Percentiles rank a stretch among this genome's conserved stretches.
Evolutionary conservation across 1,140 invertebrate species (phyloP).

Genomic region (Drosophila ambigua): DNA sequence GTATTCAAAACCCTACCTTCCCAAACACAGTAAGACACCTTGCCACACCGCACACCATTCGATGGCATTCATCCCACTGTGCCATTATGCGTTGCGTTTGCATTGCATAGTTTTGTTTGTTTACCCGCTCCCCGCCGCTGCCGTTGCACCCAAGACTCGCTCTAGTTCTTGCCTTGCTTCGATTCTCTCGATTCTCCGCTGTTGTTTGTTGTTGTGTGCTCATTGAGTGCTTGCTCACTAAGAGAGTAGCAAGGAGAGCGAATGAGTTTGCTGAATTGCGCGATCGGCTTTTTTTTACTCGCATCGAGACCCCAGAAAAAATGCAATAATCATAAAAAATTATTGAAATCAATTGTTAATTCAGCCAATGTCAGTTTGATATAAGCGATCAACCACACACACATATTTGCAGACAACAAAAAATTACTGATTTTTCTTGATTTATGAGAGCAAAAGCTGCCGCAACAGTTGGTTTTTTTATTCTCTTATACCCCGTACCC

Average conservation of each 20-base stretch:
- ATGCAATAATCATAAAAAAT: conserved; percentile 77
- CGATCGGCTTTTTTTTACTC: conserved; percentile 44
- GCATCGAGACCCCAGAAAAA: conserved; percentile 57
- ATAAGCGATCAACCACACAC: conserved; percentile 41
- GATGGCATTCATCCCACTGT: conserved; percentile 52
- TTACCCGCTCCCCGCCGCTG: conserved; percentile 36
- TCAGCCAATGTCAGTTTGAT: conserved; percentile 81
- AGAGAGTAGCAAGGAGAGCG: neutral
- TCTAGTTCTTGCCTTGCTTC: conserved; percentile 13
- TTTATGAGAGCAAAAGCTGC: conserved; percentile 69
- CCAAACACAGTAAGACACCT: neutral
- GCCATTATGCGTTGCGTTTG: conserved; percentile 55
- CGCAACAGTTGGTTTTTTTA: conserved; percentile 17
- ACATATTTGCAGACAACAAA: conserved; percentile 41
- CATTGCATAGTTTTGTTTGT: conserved; percentile 58
- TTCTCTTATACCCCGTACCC: neutral
- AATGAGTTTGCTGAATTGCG: neutral
- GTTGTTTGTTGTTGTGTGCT: conserved; percentile 55
- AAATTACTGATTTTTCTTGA: conserved; percentile 81
- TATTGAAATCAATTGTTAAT: conserved; percentile 82
- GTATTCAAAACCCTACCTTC: conserved; percentile 12
- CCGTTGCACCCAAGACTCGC: conserved; percentile 2
- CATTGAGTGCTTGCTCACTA: conserved; percentile 55
- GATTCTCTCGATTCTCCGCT: neutral
- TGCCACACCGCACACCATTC: conserved; percentile 1